Percentiles rank a stretch among this genome's conserved stretches.
phyloP scores from a whole-genome alignment of 2,113 vertebrate species.

The Takifugu bimaculatus region DNA sequence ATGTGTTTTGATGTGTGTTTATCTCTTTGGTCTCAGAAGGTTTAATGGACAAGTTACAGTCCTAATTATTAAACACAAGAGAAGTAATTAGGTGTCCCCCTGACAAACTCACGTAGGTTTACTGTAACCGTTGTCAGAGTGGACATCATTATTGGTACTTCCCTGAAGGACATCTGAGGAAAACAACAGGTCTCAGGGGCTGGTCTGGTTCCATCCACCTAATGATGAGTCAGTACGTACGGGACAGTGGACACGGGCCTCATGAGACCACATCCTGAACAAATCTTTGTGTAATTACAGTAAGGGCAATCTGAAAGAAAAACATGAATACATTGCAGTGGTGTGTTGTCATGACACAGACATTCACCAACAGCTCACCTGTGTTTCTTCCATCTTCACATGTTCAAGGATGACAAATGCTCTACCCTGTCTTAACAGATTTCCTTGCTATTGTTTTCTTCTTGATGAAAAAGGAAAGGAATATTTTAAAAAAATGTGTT shows the following conservation, averaged over 20 bases:
- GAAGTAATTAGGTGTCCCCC: constrained; percentile 1
- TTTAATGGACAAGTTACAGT: not conserved
- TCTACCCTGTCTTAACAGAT: too few species aligned
- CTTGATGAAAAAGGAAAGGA: too few species aligned
- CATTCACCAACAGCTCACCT: too few species aligned
- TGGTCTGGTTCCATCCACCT: constrained; percentile 5
- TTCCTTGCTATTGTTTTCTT: too few species aligned
- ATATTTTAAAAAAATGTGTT: too few species aligned
- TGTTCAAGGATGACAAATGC: too few species aligned
- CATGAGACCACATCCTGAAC: not conserved
- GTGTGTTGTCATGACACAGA: too few species aligned
- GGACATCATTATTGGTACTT: constrained; percentile 5
- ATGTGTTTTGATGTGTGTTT: too few species aligned
- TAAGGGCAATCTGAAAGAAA: too few species aligned
- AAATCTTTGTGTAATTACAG: not conserved
- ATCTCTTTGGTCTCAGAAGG: too few species aligned
- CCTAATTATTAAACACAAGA: not conserved
- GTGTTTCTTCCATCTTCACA: too few species aligned
- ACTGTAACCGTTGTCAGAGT: constrained; percentile 3
- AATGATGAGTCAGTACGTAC: constrained; percentile 1
- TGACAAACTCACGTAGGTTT: not conserved
- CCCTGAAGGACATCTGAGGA: not conserved
- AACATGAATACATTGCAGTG: too few species aligned
- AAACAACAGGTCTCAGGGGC: constrained; percentile 19
- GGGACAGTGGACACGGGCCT: constrained; percentile 2